Evolutionary conservation across 2,888 invertebrate genomes (phyloP).

Genomic region (Cyclophora albipunctata): DNA sequence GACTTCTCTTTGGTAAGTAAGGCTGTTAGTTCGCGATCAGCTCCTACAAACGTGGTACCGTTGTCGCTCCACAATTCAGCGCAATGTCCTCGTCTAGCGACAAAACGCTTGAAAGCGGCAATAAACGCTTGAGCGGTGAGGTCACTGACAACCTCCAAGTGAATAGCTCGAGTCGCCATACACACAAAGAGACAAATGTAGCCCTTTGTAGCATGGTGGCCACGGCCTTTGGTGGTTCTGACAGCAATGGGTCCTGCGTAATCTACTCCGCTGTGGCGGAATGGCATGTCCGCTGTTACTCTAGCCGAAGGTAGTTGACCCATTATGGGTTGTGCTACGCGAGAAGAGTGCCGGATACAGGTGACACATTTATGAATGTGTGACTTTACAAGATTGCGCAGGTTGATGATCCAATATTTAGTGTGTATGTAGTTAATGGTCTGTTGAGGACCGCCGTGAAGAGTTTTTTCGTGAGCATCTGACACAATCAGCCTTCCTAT

Average conservation of each 20-base stretch:
- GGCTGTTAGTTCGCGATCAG: constrained; percentile 1
- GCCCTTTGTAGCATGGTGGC: constrained; percentile 10
- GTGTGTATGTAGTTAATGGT: constrained; percentile 4
- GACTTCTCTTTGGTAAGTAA: background rate
- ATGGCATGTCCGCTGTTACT: constrained; percentile 12
- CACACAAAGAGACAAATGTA: background rate
- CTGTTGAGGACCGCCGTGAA: constrained; percentile 8
- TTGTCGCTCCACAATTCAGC: constrained; percentile 22
- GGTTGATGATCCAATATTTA: constrained; percentile 14
- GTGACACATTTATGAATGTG: constrained; percentile 2
- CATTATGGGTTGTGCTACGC: constrained; percentile 5
- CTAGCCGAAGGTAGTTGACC: constrained; percentile 7
- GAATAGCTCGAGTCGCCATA: constrained; percentile 13
- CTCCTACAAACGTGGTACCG: constrained; percentile 18
- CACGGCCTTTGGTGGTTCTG: constrained; percentile 9
- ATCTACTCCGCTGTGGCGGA: constrained; percentile 16
- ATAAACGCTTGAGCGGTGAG: constrained; percentile 12
- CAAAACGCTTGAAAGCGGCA: constrained; percentile 20
- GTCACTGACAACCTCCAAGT: constrained; percentile 27
- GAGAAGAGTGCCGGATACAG: constrained; percentile 6
- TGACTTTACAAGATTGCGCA: constrained; percentile 9
- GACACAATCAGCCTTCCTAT: constrained; percentile 6
- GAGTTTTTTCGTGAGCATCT: constrained; percentile 1
- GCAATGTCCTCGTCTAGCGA: constrained; percentile 15
- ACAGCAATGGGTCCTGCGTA: constrained; percentile 17